phyloP scores from a whole-genome alignment of 2,113 vertebrate genomes.

The Cryptotis parvus region DNA sequence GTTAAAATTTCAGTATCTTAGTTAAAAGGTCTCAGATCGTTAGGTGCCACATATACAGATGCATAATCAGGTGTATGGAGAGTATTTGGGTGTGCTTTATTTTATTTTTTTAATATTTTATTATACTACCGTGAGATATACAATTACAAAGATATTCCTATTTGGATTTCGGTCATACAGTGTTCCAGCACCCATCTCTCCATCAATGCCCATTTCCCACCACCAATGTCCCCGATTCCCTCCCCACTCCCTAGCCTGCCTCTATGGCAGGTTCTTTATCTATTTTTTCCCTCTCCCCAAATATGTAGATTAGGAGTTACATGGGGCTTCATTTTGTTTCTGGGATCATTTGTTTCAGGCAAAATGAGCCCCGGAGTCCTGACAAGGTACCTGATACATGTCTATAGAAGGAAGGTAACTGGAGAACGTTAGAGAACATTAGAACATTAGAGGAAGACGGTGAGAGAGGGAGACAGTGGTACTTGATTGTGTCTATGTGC shows the following conservation, averaged over 20 bases:
- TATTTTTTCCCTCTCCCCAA: too few relatives aligned
- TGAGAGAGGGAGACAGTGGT: background rate
- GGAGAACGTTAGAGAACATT: background rate
- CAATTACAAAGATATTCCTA: too few relatives aligned
- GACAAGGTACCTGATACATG: background rate
- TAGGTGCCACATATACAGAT: background rate
- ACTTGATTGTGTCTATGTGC: background rate
- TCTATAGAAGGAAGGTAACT: conserved; percentile 1
- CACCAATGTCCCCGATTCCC: too few relatives aligned
- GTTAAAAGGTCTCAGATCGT: background rate
- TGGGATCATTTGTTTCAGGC: conserved; percentile 12
- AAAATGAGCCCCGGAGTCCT: background rate
- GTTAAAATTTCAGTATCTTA: background rate
- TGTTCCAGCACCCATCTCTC: too few relatives aligned
- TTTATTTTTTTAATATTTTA: too few relatives aligned
- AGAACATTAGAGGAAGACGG: background rate
- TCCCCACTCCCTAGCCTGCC: too few relatives aligned
- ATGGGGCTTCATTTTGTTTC: background rate
- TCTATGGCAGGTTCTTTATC: too few relatives aligned
- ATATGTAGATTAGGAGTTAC: background rate
- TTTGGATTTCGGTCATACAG: too few relatives aligned
- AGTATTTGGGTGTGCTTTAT: background rate
- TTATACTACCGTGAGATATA: too few relatives aligned
- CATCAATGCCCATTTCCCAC: too few relatives aligned
- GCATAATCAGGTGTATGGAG: background rate